phyloP scores from a whole-genome alignment of 2,888 invertebrate genomes.

The Antitype chi region DNA sequence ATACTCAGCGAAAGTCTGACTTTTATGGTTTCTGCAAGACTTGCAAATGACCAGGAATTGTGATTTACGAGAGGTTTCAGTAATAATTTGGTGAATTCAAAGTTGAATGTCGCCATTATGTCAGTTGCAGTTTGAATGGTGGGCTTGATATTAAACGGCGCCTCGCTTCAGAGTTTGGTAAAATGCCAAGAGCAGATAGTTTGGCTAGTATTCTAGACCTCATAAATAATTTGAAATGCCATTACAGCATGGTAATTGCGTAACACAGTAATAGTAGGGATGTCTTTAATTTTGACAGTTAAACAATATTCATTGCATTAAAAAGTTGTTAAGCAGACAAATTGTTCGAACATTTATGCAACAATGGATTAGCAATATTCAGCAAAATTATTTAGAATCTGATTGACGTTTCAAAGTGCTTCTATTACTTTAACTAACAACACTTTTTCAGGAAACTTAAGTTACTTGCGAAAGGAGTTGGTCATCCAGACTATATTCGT shows the following conservation, averaged over 20 bases:
- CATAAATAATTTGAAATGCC: conserved; percentile 23
- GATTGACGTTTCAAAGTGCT: not conserved
- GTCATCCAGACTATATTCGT: not conserved
- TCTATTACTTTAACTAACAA: not conserved
- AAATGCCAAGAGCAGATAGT: conserved; percentile 38
- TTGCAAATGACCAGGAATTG: conserved; percentile 27
- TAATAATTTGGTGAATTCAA: conserved; percentile 2
- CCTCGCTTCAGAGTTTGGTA: conserved; percentile 26
- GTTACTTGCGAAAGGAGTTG: not conserved
- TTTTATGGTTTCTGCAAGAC: conserved; percentile 52
- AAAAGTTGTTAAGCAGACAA: too few relatives aligned
- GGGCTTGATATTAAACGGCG: conserved; percentile 26
- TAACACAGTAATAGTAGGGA: too few relatives aligned
- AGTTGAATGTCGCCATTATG: not conserved
- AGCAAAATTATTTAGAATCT: too few relatives aligned
- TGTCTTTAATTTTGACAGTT: too few relatives aligned
- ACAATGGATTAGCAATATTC: too few relatives aligned
- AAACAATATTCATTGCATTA: too few relatives aligned
- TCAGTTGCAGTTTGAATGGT: conserved; percentile 6
- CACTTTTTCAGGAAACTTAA: not conserved
- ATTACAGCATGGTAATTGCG: not conserved
- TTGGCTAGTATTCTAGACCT: conserved; percentile 31
- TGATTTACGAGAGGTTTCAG: conserved; percentile 15
- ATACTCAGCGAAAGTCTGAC: conserved; percentile 41
- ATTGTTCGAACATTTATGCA: too few relatives aligned